A percentile compares a stretch with the other conserved stretches of the same genome.
phyloP scores from a whole-genome alignment of 2,113 vertebrate genomes.

The Sphyrna mokarran region DNA sequence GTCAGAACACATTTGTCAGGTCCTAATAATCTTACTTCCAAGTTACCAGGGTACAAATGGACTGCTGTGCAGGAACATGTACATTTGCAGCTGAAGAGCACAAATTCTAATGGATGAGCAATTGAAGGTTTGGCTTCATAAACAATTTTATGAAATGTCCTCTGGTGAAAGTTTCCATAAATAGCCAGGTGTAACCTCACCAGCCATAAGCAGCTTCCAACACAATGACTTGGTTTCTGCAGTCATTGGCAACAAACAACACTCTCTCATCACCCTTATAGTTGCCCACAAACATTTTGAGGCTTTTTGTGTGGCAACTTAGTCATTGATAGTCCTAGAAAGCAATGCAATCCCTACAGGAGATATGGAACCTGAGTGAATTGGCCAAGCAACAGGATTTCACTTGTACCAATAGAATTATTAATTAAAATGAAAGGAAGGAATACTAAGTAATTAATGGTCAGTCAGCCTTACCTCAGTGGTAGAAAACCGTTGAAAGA shows the following conservation, averaged over 20 bases:
- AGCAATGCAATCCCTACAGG: neutral
- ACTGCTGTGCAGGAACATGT: constrained; percentile 27
- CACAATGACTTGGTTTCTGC: neutral
- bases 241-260: neutral
- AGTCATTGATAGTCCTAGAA: neutral
- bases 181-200: neutral
- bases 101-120: neutral
- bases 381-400: neutral
- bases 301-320: neutral
- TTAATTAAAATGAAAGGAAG: neutral
- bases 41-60: constrained; percentile 45
- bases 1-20: constrained; percentile 53
- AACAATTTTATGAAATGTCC: neutral
- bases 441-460: neutral
- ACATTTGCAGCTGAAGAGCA: neutral
- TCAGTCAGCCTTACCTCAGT: neutral
- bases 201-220: neutral
- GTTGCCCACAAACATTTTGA: neutral
- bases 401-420: neutral
- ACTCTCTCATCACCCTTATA: neutral
- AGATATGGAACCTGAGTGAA: neutral
- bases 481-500: neutral
- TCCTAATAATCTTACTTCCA: constrained; percentile 49
- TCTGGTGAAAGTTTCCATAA: neutral
- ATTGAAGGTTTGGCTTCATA: neutral